phyloP scores from a whole-genome alignment of 1,140 invertebrate species.

The Mya arenaria region DNA sequence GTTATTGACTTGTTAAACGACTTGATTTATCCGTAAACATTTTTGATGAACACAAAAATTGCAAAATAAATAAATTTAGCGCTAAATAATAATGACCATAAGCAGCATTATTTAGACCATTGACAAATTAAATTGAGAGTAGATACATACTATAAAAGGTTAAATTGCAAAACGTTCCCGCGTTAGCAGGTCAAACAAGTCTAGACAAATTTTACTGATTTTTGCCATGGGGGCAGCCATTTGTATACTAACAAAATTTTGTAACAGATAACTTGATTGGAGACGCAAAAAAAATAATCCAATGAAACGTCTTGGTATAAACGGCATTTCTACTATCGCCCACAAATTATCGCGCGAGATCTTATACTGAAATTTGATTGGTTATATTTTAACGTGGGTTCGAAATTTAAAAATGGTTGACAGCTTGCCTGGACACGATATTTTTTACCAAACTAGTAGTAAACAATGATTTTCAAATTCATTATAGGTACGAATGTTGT shows the following conservation, averaged over 20 bases:
- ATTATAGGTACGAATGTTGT: too few relatives aligned
- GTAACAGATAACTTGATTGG: slow-evolving; percentile 41
- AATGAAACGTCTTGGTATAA: slow-evolving; percentile 19
- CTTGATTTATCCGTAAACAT: too few relatives aligned
- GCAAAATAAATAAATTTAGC: too few relatives aligned
- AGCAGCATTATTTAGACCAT: too few relatives aligned
- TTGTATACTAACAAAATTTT: slow-evolving; percentile 35
- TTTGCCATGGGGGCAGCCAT: slow-evolving; percentile 31
- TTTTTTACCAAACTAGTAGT: too few relatives aligned
- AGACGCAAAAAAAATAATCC: background rate
- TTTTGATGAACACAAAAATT: too few relatives aligned
- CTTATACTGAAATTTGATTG: slow-evolving; percentile 43
- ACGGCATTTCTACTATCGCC: background rate
- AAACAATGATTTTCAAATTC: too few relatives aligned
- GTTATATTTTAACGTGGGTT: slow-evolving; percentile 34
- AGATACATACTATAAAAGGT: too few relatives aligned
- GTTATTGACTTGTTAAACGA: too few relatives aligned
- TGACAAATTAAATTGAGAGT: too few relatives aligned
- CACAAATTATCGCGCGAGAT: slow-evolving; percentile 23
- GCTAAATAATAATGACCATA: too few relatives aligned
- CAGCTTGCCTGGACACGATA: slow-evolving; percentile 48
- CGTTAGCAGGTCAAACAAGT: slow-evolving; percentile 14
- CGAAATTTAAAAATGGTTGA: slow-evolving; percentile 65
- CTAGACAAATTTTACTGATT: slow-evolving; percentile 37
- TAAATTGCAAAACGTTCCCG: too few relatives aligned